Base-by-base conservation (phyloP, 2,888 invertebrate genomes). In the Scrobipalpa atriplicella region DNA sequence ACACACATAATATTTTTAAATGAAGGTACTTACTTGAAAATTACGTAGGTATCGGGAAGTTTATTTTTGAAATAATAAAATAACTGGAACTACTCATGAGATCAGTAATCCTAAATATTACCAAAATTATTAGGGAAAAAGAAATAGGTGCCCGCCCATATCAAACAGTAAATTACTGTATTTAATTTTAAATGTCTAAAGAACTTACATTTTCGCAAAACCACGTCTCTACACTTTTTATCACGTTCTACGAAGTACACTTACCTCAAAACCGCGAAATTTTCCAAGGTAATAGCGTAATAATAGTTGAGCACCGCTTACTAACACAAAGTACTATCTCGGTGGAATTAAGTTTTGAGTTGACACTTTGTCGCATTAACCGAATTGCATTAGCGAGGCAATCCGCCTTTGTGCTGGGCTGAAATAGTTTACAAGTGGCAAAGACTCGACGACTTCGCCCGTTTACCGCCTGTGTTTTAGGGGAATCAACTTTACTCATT, bases 341-440 rank as follows among this genome's bases (percentile, higher is more conserved):
- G 63, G 68, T 56, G 67, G 72, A 69, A 74, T 71, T 73, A 71
- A 70, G 68, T 67, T 71, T 69, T 68, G 70, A 73, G 71, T 73
- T 74, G 72, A 70, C 75, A 73, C 73, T 72, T 72, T 75, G 75
- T 73, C 71, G 71, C 67, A 72, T 73, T 73, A 75, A 72, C 68
- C 52, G 71, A 68, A 71, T 70, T 69, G 71, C 69, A 73, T 72
- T 71, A 72, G 70, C 68, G 68, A 67, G 66, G 67, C 70, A 70
- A 68, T 69, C 67, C 65, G 29, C 64, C 67, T 67, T 69, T 68
- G 68, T 67, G 68, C 65, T 66, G 62, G 62, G 52, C 54, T 68
- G 58, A 65, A 69, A 69, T 69, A 69, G 67, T 68, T 70, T 66
- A 67, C 54, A 66, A 66, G 64, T 66, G 60, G 62, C 51, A 62